Conservation (phyloP, 2,113 vertebrate species). For the Melanocharis versteri region DNA sequence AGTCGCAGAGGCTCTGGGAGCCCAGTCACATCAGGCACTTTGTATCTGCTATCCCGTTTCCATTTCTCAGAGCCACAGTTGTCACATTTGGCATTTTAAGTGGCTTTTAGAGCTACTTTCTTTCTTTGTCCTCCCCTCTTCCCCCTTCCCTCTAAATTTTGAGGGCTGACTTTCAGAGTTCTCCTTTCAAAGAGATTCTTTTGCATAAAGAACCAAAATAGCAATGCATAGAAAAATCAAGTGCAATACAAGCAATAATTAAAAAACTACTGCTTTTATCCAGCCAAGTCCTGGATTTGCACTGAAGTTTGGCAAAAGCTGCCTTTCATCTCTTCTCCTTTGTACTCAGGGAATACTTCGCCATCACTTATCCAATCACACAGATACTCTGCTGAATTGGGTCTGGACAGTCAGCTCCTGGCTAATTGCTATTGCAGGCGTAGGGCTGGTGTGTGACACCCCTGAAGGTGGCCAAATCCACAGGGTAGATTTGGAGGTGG, state of each 20-base stretch:
- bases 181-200: not conserved
- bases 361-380: not conserved
- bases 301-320: not conserved
- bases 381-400: not conserved
- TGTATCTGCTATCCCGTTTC: not conserved
- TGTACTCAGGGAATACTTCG: accelerated
- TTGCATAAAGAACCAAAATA: not conserved
- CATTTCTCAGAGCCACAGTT: not conserved
- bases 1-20: not conserved
- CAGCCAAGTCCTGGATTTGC: not conserved
- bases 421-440: not conserved
- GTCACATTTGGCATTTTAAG: not conserved
- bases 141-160: not conserved
- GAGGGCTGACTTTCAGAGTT: not conserved
- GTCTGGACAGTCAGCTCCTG: not conserved
- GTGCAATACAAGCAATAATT: not conserved
- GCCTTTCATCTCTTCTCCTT: not conserved
- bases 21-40: not conserved
- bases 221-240: not conserved
- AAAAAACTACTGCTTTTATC: not conserved
- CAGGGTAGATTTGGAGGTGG: not conserved
- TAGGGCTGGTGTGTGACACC: not conserved
- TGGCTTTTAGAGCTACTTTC: not conserved
- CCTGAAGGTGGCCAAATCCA: not conserved
- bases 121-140: not conserved